Percentiles rank a stretch among this genome's conserved stretches.
Evolutionary conservation across 2,113 vertebrate species (phyloP).

Genomic region (Mus pahari): DNA sequence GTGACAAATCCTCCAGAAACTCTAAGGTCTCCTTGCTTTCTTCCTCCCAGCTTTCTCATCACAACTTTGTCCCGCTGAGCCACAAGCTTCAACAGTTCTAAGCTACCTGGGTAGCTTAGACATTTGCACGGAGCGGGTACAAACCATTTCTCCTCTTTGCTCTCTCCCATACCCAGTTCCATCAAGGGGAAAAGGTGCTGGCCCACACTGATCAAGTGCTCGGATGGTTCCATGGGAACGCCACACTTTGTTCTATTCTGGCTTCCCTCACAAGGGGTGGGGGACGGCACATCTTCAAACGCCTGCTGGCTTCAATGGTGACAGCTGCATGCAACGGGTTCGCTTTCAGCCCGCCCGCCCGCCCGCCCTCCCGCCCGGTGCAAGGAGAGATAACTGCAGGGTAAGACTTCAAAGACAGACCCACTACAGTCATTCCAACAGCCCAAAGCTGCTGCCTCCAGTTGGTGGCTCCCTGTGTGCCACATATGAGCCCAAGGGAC

Average conservation of each 20-base stretch:
- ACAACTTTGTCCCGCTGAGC: background rate
- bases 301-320: conserved; percentile 84
- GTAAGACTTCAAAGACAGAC: conserved; percentile 87
- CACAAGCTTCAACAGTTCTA: background rate
- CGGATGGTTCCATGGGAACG: conserved; percentile 81
- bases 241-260: conserved; percentile 85
- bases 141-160: background rate
- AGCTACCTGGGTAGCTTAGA: conserved; percentile 13
- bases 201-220: conserved; percentile 68
- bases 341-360: conserved; percentile 82
- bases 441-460: conserved; percentile 78
- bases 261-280: conserved; percentile 75
- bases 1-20: background rate
- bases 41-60: background rate
- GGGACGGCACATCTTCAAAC: conserved; percentile 83
- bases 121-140: conserved; percentile 23
- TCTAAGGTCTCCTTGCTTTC: background rate
- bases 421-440: conserved; percentile 75
- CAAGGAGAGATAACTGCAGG: conserved; percentile 86
- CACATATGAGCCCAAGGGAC: conserved; percentile 56
- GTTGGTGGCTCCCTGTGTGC: conserved; percentile 78
- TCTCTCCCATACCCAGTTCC: background rate
- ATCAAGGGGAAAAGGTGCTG: conserved; percentile 73
- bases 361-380: too few species aligned
- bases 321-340: conserved; percentile 87